phyloP scores from a whole-genome alignment of 2,797 vertebrate genomes.

The Ambastaia sidthimunki region DNA sequence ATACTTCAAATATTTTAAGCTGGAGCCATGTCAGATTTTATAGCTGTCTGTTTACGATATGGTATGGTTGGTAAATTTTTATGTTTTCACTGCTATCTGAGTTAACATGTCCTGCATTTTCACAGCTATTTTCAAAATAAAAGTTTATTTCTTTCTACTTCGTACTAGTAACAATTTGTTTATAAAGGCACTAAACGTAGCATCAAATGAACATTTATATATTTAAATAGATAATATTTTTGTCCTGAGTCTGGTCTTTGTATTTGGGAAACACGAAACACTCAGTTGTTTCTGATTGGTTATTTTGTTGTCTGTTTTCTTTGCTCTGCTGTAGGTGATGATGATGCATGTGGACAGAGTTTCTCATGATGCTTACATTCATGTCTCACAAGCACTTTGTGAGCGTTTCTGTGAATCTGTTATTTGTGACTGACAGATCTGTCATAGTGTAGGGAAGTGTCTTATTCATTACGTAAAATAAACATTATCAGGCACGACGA shows the following conservation, averaged over 20 bases:
- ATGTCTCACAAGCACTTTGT: slow-evolving; percentile 48
- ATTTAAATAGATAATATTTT: too few relatives aligned
- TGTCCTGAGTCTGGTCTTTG: background rate
- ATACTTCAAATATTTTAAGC: too few relatives aligned
- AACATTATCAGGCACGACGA: slow-evolving; percentile 1
- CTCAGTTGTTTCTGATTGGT: background rate
- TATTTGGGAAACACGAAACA: background rate
- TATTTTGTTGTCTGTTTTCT: slow-evolving; percentile 3
- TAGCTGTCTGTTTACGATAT: too few relatives aligned
- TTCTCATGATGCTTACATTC: slow-evolving; percentile 39
- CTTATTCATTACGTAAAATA: slow-evolving; percentile 23
- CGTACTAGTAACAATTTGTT: too few relatives aligned
- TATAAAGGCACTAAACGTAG: too few relatives aligned
- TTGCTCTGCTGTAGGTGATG: slow-evolving; percentile 39
- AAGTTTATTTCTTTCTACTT: too few relatives aligned
- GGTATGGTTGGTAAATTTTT: too few relatives aligned
- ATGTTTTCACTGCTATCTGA: too few relatives aligned
- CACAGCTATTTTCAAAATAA: too few relatives aligned
- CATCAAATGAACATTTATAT: too few relatives aligned
- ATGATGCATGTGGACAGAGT: slow-evolving; percentile 33
- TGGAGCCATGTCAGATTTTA: too few relatives aligned
- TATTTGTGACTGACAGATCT: slow-evolving; percentile 27
- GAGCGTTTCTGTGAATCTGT: slow-evolving; percentile 29
- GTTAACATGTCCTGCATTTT: too few relatives aligned
- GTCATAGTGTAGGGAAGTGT: slow-evolving; percentile 21